A percentile compares a stretch with the other conserved stretches of the same genome.
phyloP scores from a whole-genome alignment of 2,888 invertebrate species.

The Thumatha senex region DNA sequence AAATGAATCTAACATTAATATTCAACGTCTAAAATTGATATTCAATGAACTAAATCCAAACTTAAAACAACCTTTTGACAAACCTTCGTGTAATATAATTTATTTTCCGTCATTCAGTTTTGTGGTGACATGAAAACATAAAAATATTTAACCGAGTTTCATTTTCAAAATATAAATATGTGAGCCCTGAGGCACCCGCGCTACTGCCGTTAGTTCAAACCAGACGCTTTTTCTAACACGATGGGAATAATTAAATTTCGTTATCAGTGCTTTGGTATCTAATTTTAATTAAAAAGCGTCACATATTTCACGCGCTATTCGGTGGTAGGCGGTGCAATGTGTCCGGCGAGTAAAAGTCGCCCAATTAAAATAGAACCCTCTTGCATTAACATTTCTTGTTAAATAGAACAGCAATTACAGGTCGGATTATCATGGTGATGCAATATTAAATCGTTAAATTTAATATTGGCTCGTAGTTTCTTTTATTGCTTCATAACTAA shows the following conservation, averaged over 20 bases:
- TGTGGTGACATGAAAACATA: constrained; percentile 30
- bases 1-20: too few species aligned
- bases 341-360: constrained; percentile 50
- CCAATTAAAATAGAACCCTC: constrained; percentile 56
- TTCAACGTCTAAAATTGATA: too few species aligned
- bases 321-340: constrained; percentile 74
- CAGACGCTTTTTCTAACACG: constrained; percentile 58
- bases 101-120: constrained; percentile 19
- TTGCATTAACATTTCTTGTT: constrained; percentile 38
- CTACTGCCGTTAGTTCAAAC: constrained; percentile 51
- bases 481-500: constrained; percentile 78
- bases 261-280: constrained; percentile 75
- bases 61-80: too few species aligned
- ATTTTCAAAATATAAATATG: constrained; percentile 29
- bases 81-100: not conserved
- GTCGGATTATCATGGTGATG: constrained; percentile 59
- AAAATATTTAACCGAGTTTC: constrained; percentile 31
- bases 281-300: constrained; percentile 82
- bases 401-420: constrained; percentile 43
- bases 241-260: constrained; percentile 71
- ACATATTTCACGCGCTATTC: constrained; percentile 80
- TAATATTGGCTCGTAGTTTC: constrained; percentile 79
- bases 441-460: constrained; percentile 81
- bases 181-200: constrained; percentile 32
- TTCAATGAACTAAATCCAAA: too few species aligned